A percentile compares a stretch with the other conserved stretches of the same genome.
These are phyloP conservation scores for Chaetodon trifasciatus DNA, from an alignment of 2,797 vertebrate species.

Conservation along the genomic window DNA sequence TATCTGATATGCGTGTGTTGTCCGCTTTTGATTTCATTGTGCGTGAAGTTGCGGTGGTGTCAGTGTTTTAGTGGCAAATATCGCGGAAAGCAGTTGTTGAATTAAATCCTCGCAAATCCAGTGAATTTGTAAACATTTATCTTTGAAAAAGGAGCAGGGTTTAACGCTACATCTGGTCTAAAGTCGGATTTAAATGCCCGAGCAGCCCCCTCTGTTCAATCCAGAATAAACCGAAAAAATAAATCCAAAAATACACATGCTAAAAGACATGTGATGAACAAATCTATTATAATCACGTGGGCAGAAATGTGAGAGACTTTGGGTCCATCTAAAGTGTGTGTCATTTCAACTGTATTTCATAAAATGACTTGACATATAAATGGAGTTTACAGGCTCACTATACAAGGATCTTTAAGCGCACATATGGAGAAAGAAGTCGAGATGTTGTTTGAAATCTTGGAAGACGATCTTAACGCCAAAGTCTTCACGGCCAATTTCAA, in stretches of 20 bases:
- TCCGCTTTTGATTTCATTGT: conserved; percentile 52
- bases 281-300: not conserved
- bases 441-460: conserved; percentile 45
- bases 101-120: conserved; percentile 59
- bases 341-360: not conserved
- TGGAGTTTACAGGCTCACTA: not conserved
- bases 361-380: conserved; percentile 12
- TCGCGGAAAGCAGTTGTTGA: conserved; percentile 33
- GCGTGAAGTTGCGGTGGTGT: conserved; percentile 41
- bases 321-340: not conserved
- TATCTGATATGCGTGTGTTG: conserved; percentile 53
- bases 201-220: not conserved
- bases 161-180: conserved; percentile 24
- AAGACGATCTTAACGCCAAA: conserved; percentile 84
- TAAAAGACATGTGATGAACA: not conserved
- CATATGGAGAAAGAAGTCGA: not conserved
- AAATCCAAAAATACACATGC: not conserved
- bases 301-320: not conserved
- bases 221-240: conserved; percentile 13
- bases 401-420: not conserved
- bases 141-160: conserved; percentile 26
- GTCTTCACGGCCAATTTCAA: conserved; percentile 99
- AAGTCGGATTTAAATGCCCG: conserved; percentile 29
- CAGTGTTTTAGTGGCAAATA: not conserved
- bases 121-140: conserved; percentile 59